Conservation (phyloP, 2,113 vertebrate genomes). For the Sceloporus undulatus region DNA sequence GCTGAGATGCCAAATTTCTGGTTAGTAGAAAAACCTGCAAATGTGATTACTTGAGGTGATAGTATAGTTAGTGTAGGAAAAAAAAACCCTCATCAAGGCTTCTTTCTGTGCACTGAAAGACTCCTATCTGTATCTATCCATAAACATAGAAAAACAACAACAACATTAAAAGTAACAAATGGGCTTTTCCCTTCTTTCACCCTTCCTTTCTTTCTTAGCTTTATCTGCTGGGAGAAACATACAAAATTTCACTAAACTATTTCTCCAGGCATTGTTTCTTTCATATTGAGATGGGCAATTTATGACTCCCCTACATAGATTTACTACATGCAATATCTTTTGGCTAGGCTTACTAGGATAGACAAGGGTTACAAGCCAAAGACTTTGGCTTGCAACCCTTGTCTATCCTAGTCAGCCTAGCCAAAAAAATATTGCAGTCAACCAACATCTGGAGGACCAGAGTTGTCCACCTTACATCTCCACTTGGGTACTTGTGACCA, state of each 20-base stretch:
- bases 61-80: not conserved
- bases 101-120: slow-evolving; percentile 52
- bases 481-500: too few relatives aligned
- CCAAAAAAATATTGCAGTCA: too few relatives aligned
- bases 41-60: not conserved
- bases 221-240: not conserved
- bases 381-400: not conserved
- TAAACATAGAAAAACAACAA: slow-evolving; percentile 43
- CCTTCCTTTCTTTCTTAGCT: not conserved
- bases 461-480: too few relatives aligned
- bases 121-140: slow-evolving; percentile 48
- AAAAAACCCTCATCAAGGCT: not conserved
- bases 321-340: too few relatives aligned
- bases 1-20: not conserved
- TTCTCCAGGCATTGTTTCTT: slow-evolving; percentile 40
- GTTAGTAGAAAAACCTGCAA: not conserved
- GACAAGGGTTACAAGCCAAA: too few relatives aligned
- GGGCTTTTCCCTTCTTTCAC: not conserved
- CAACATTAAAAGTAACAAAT: slow-evolving; percentile 38
- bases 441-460: too few relatives aligned
- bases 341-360: too few relatives aligned
- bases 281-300: not conserved
- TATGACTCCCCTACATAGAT: not conserved
- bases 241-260: slow-evolving; percentile 29
- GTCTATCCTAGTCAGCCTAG: too few relatives aligned